phyloP scores from a whole-genome alignment of 2,113 vertebrate species.

The Semicossyphus pulcher region DNA sequence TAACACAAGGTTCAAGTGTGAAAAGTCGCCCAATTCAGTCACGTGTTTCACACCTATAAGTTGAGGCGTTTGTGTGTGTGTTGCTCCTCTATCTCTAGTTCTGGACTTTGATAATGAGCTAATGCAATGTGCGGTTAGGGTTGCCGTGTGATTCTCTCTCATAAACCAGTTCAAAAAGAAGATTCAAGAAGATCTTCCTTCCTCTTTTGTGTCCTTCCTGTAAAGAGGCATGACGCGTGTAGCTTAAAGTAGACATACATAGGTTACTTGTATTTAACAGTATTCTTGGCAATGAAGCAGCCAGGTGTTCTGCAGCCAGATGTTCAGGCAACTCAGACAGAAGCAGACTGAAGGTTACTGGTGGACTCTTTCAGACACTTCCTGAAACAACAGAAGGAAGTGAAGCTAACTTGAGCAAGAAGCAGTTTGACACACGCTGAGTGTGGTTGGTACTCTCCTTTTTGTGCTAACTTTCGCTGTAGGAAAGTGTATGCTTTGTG shows the following conservation, averaged over 20 bases:
- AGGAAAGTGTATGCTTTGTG: neutral
- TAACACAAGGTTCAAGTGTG: neutral
- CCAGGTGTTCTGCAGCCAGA: neutral
- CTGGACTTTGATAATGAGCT: too few species aligned
- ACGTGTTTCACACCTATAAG: too few species aligned
- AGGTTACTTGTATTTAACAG: too few species aligned
- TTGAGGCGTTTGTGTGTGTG: too few species aligned
- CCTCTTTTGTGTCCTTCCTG: neutral
- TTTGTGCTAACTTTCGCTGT: neutral
- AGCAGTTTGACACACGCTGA: neutral
- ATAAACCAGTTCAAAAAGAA: too few species aligned
- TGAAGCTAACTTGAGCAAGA: slow-evolving; percentile 18
- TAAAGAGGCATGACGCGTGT: neutral
- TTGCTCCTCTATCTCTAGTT: too few species aligned
- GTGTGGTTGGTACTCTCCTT: neutral
- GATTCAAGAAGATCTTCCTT: neutral
- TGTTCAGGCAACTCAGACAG: neutral
- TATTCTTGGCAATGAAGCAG: too few species aligned
- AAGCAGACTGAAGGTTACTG: neutral
- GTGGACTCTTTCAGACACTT: slow-evolving; percentile 19
- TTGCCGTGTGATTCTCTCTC: too few species aligned
- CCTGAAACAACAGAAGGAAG: slow-evolving; percentile 44
- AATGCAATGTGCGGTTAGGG: too few species aligned
- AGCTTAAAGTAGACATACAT: too few species aligned
- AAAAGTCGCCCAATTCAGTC: neutral